These are phyloP conservation scores for Setophaga coronata DNA, from an alignment of 2,113 vertebrate species.

Conservation along the genomic window DNA sequence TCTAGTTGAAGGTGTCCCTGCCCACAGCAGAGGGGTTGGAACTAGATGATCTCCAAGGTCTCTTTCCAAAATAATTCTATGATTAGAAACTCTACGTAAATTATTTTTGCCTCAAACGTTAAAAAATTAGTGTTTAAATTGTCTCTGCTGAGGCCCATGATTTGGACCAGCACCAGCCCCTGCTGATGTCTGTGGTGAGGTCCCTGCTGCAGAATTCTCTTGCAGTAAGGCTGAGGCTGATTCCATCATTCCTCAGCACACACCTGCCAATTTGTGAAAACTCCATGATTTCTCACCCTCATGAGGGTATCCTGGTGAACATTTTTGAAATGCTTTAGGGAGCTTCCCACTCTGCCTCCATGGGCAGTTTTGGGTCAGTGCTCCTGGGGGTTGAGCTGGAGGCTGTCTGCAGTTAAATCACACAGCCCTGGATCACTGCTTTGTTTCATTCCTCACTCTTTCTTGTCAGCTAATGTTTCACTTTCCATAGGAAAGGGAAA, in stretches of 20 bases:
- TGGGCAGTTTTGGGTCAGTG: background rate
- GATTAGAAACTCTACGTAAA: background rate
- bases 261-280: background rate
- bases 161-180: background rate
- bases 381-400: background rate
- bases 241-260: background rate
- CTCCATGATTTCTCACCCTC: background rate
- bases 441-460: background rate
- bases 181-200: background rate
- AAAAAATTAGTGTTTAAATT: background rate
- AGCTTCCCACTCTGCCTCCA: background rate
- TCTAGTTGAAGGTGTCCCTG: background rate
- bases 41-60: too few species aligned
- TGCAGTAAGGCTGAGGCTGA: background rate
- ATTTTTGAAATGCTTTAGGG: background rate
- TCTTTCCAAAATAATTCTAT: background rate
- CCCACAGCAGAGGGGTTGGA: fast-evolving
- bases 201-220: background rate
- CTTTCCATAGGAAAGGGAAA: background rate
- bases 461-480: background rate
- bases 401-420: background rate
- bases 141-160: background rate
- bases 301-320: background rate
- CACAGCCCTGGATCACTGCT: background rate
- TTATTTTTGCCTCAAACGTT: background rate